phyloP scores from a whole-genome alignment of 2,888 invertebrate genomes.

The Apamea sordens region DNA sequence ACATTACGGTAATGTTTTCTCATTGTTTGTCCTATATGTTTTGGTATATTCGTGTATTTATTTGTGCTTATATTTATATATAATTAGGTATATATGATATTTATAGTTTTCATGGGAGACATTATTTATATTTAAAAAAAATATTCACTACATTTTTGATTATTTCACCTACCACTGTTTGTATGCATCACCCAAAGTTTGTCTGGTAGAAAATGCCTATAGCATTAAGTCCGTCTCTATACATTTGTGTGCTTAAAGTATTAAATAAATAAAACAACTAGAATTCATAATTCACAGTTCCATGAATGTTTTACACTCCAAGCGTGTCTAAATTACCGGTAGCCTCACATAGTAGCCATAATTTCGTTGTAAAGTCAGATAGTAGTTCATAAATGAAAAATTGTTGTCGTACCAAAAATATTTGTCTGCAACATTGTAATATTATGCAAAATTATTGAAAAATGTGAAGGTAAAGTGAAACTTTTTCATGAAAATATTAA shows the following conservation, averaged over 20 bases:
- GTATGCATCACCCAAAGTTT: neutral
- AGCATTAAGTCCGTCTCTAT: neutral
- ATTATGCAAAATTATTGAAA: slow-evolving; percentile 22
- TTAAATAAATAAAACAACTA: neutral
- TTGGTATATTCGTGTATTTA: neutral
- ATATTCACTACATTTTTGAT: too few species aligned
- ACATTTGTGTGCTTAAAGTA: neutral
- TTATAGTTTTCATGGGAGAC: too few species aligned
- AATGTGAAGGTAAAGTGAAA: slow-evolving; percentile 17
- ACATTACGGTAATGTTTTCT: neutral
- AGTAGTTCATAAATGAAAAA: slow-evolving; percentile 14
- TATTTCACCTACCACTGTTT: neutral
- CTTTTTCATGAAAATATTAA: slow-evolving; percentile 21
- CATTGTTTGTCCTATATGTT: neutral
- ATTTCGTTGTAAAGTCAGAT: slow-evolving; percentile 1
- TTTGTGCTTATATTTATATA: neutral
- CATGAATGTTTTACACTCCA: slow-evolving; percentile 21
- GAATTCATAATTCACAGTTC: slow-evolving; percentile 30
- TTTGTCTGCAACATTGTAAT: neutral
- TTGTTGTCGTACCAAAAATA: slow-evolving; percentile 1
- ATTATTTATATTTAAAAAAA: too few species aligned
- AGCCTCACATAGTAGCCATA: slow-evolving; percentile 20
- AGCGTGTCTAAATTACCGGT: slow-evolving; percentile 25
- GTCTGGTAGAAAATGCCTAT: neutral
- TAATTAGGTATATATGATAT: neutral